Conservation (phyloP, 2,113 vertebrate species). For the Seriola dumerili region DNA sequence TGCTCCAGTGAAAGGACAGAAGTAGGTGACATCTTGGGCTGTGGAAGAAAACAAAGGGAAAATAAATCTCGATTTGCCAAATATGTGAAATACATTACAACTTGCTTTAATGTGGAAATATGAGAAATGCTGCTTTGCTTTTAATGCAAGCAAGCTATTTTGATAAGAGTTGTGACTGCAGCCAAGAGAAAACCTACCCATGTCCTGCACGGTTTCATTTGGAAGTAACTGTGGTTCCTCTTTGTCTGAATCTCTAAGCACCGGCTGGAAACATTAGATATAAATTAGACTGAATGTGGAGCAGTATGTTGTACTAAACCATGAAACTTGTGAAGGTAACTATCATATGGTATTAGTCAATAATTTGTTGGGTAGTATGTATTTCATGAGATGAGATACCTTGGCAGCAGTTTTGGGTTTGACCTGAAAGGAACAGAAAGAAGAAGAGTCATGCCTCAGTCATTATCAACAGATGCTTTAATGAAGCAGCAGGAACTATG, state of each 20-base stretch:
- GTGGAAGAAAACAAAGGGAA: conserved; percentile 32
- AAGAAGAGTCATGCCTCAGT: not conserved
- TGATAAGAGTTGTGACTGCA: not conserved
- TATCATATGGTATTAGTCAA: not conserved
- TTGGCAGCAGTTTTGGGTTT: conserved; percentile 73
- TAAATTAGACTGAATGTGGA: not conserved
- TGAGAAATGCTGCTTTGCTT: not conserved
- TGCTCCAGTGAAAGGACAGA: conserved; percentile 96
- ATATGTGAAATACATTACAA: not conserved
- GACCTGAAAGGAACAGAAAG: conserved; percentile 65
- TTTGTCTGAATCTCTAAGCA: conserved; percentile 86
- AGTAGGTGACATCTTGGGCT: conserved; percentile 97
- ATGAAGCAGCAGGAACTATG: not conserved
- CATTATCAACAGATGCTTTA: not conserved
- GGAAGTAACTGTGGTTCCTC: conserved; percentile 93
- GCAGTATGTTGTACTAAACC: not conserved
- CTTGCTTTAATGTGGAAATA: not conserved
- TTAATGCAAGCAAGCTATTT: not conserved
- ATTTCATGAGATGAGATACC: conserved; percentile 59
- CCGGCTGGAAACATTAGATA: conserved; percentile 57
- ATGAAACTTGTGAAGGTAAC: not conserved
- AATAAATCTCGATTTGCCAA: not conserved
- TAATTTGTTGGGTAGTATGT: not conserved
- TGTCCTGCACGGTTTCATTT: conserved; percentile 93
- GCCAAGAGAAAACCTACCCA: conserved; percentile 65